phyloP scores from a whole-genome alignment of 2,888 invertebrate genomes.

The Megastigmus dorsalis region DNA sequence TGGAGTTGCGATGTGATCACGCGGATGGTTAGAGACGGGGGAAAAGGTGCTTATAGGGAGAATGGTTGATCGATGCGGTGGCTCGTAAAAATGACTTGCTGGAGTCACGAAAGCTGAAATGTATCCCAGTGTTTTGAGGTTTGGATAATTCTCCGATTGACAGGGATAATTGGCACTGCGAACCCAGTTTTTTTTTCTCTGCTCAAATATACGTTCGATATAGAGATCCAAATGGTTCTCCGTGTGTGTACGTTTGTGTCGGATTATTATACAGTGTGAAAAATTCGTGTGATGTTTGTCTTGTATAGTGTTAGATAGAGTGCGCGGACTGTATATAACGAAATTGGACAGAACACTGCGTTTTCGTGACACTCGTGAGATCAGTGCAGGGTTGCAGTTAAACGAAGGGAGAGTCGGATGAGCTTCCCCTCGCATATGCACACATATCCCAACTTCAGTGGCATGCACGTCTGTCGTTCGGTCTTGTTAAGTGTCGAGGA shows the following conservation, averaged over 20 bases:
- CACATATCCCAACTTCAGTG: neutral
- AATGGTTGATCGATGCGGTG: too few species aligned
- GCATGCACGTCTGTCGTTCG: neutral
- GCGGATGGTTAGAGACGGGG: too few species aligned
- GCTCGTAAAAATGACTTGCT: too few species aligned
- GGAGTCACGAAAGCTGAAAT: too few species aligned
- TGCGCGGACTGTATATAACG: conserved; percentile 18
- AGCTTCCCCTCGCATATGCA: neutral
- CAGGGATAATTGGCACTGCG: too few species aligned
- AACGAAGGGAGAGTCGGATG: neutral
- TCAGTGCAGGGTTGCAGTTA: neutral
- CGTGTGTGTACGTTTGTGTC: too few species aligned
- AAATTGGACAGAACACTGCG: neutral
- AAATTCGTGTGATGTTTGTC: conserved; percentile 3
- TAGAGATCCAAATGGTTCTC: neutral
- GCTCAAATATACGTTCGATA: too few species aligned
- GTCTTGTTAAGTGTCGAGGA: neutral
- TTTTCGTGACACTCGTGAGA: neutral
- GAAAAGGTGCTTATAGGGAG: too few species aligned
- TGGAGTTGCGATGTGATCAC: too few species aligned
- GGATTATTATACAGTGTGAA: neutral
- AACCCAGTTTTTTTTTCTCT: too few species aligned
- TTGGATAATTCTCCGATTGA: too few species aligned
- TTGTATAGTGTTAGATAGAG: neutral
- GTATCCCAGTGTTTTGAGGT: too few species aligned